Evolutionary conservation across 2,113 vertebrate genomes (phyloP).

Genomic region (human (Homo sapiens)): GRCh38 chr1:35099001-35099500

Average conservation of each 20-base stretch:
- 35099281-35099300: background rate
- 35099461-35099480: conserved; percentile 14
- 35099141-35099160: background rate
- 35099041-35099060: background rate
- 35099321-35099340: conserved; percentile 63
- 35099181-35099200: background rate
- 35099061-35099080: background rate
- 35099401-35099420: conserved; percentile 32
- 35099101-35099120: background rate
- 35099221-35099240: background rate
- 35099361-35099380: conserved; percentile 62
- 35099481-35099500: background rate
- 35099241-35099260: conserved; percentile 1
- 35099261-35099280: background rate
- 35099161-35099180: background rate
- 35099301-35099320: background rate
- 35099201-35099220: background rate
- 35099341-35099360: conserved; percentile 66
- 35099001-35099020: background rate
- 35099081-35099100: background rate
- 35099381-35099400: background rate
- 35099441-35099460: conserved; percentile 44
- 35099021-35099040: background rate
- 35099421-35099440: conserved; percentile 32
- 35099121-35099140: background rate